Percentiles rank a stretch among this genome's conserved stretches.
phyloP scores from a whole-genome alignment of 2,888 invertebrate species.

The Chrysomela aeneicollis region DNA sequence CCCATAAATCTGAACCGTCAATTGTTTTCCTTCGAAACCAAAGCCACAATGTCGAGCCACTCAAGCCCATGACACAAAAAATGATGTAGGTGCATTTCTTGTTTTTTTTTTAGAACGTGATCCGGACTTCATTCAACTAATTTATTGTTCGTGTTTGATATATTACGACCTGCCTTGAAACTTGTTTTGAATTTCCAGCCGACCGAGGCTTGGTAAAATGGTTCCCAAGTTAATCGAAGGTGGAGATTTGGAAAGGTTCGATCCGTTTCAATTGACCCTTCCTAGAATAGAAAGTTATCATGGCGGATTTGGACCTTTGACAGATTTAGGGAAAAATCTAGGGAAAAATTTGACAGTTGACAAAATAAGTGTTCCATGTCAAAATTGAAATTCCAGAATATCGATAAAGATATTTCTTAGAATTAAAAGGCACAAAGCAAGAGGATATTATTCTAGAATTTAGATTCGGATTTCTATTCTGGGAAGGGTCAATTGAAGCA shows the following conservation, averaged over 20 bases:
- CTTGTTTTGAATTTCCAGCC: conserved; percentile 29
- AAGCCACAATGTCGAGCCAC: conserved; percentile 9
- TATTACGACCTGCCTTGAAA: conserved; percentile 28
- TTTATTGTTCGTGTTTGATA: conserved; percentile 29
- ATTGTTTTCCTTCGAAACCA: conserved; percentile 10
- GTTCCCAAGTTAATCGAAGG: conserved; percentile 22
- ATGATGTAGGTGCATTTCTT: conserved; percentile 7
- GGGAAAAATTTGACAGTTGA: no score
- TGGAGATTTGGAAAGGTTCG: conserved; percentile 14
- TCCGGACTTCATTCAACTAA: conserved; percentile 28
- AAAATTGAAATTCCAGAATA: no score
- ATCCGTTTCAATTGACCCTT: no score
- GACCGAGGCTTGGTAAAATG: conserved; percentile 21
- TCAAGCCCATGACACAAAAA: conserved; percentile 14
- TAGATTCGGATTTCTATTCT: no score
- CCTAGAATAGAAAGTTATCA: no score
- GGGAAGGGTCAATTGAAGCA: no score
- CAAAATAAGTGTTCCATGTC: no score
- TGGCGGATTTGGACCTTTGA: no score
- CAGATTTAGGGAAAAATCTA: no score
- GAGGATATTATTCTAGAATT: no score
- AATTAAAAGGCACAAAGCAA: no score
- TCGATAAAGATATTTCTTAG: no score
- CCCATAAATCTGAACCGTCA: conserved; percentile 13
- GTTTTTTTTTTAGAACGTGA: conserved; percentile 23